Conservation (phyloP, 2,888 invertebrate species). For the Cheilosia scutellata region DNA sequence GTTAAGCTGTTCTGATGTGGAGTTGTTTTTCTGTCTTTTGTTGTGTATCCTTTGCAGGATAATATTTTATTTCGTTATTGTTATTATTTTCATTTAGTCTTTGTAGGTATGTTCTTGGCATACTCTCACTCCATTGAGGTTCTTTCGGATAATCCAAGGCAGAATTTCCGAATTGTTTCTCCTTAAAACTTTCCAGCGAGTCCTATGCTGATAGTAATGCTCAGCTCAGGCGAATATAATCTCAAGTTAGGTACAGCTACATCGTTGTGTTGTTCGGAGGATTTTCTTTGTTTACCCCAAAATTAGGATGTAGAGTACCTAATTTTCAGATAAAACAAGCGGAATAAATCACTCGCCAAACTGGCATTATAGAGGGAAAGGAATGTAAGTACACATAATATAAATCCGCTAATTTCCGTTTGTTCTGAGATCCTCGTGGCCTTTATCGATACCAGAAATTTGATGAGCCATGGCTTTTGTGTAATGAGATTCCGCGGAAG, state of each 20-base stretch:
- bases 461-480: too few relatives aligned
- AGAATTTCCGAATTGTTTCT: conserved; percentile 9
- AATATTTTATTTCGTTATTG: conserved; percentile 60
- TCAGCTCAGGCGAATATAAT: neutral
- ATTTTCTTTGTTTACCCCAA: conserved; percentile 1
- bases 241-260: conserved; percentile 3
- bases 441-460: neutral
- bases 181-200: neutral
- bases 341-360: neutral
- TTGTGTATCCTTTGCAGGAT: conserved; percentile 43
- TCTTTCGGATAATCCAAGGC: conserved; percentile 35
- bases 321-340: too few relatives aligned
- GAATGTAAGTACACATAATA: neutral
- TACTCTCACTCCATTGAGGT: neutral
- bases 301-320: neutral
- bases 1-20: conserved; percentile 29
- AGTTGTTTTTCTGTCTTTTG: conserved; percentile 20
- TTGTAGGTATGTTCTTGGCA: conserved; percentile 19
- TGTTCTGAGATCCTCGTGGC: neutral
- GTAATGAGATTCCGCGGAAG: too few relatives aligned
- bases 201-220: conserved; percentile 19
- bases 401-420: neutral
- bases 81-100: conserved; percentile 51
- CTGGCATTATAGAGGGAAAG: neutral
- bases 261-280: conserved; percentile 9